Conservation (phyloP, 2,888 invertebrate species). For the Tillus elongatus region DNA sequence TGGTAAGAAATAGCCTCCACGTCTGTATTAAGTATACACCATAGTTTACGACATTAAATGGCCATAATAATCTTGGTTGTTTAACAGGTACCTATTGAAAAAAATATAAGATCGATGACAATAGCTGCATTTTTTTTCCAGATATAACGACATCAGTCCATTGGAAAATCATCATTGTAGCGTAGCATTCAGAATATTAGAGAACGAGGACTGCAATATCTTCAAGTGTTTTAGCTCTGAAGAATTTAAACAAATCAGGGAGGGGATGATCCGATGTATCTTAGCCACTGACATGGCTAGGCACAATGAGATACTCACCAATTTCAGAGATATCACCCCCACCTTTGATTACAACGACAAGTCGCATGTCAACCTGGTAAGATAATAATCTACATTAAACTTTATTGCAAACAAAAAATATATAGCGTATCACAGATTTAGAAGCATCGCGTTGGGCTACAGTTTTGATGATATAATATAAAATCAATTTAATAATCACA, state of each 20-base stretch:
- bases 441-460: no score
- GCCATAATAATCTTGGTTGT: no score
- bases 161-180: conserved; percentile 82
- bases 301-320: conserved; percentile 66
- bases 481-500: no score
- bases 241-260: conserved; percentile 57
- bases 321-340: conserved; percentile 57
- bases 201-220: conserved; percentile 72
- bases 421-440: no score
- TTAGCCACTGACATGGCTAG: conserved; percentile 72
- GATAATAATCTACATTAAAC: conserved; percentile 19
- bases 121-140: no score
- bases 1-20: no score
- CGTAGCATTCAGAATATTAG: conserved; percentile 70
- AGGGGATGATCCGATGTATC: conserved; percentile 71
- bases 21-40: no score
- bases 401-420: no score
- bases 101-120: no score
- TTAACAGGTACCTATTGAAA: no score
- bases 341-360: conserved; percentile 60
- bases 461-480: no score
- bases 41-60: no score
- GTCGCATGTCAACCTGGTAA: conserved; percentile 63
- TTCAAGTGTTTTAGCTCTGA: conserved; percentile 57
- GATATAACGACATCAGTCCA: conserved; percentile 79